Evolutionary conservation across 2,888 invertebrate genomes (phyloP).

Genomic region (Coelinius sp.): DNA sequence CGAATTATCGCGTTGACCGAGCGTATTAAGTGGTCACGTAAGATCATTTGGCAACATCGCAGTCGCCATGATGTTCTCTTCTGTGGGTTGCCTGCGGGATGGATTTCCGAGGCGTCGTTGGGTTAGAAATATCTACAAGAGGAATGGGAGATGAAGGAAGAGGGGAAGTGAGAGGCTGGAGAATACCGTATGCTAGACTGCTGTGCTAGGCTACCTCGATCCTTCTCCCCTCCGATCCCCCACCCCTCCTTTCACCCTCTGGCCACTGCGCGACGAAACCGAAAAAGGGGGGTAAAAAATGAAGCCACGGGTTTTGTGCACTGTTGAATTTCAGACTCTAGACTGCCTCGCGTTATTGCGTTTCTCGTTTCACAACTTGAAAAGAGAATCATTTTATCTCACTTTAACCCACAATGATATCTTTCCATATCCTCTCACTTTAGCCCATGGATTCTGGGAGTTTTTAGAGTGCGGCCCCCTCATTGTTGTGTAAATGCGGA

Average conservation of each 20-base stretch:
- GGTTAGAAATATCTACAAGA: slow-evolving; percentile 48
- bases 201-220: slow-evolving; percentile 19
- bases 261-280: not conserved
- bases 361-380: slow-evolving; percentile 24
- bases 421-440: slow-evolving; percentile 28
- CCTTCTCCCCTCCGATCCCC: not conserved
- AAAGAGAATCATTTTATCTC: slow-evolving; percentile 32
- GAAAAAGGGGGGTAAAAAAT: slow-evolving; percentile 31
- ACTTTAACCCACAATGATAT: slow-evolving; percentile 17
- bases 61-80: slow-evolving; percentile 55
- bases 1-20: slow-evolving; percentile 53
- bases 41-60: slow-evolving; percentile 69
- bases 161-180: slow-evolving; percentile 27
- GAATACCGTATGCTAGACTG: slow-evolving; percentile 43
- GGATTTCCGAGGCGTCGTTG: slow-evolving; percentile 42
- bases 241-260: not conserved
- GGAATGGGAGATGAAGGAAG: slow-evolving; percentile 27
- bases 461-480: slow-evolving; percentile 66
- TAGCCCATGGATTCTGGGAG: slow-evolving; percentile 64
- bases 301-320: slow-evolving; percentile 41
- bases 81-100: slow-evolving; percentile 37
- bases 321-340: slow-evolving; percentile 37
- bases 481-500: slow-evolving; percentile 70
- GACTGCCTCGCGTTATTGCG: slow-evolving; percentile 21
- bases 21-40: slow-evolving; percentile 58